Conservation (phyloP, 2,888 invertebrate genomes). For the Drosophila cognata region DNA sequence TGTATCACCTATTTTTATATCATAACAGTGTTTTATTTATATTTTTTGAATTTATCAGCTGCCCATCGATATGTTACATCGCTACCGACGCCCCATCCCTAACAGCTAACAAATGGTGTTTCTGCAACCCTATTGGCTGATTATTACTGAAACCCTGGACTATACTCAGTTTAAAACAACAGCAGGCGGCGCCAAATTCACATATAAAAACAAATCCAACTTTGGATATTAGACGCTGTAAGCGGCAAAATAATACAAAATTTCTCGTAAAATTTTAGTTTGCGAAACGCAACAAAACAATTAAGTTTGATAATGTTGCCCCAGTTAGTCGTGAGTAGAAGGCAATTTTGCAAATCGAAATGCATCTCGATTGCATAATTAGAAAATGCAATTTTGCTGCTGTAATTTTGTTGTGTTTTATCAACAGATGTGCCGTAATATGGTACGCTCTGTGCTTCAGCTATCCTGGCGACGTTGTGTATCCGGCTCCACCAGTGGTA, state of each 20-base stretch:
- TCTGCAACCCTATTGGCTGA: slow-evolving; percentile 21
- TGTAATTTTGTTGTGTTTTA: background rate
- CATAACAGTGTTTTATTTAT: background rate
- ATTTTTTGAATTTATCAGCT: background rate
- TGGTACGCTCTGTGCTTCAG: slow-evolving; percentile 39
- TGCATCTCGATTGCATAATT: slow-evolving; percentile 37
- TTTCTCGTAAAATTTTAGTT: slow-evolving; percentile 16
- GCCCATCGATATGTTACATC: slow-evolving; percentile 12
- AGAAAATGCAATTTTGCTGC: slow-evolving; percentile 14
- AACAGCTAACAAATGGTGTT: background rate
- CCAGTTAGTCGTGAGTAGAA: slow-evolving; percentile 37
- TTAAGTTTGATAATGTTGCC: slow-evolving; percentile 31
- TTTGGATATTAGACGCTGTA: background rate
- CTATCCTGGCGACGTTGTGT: slow-evolving; percentile 24
- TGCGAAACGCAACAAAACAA: background rate
- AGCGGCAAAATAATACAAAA: slow-evolving; percentile 23
- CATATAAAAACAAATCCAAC: background rate
- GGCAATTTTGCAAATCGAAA: background rate
- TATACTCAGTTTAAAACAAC: slow-evolving; percentile 10
- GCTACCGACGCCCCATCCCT: background rate
- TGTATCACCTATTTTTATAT: background rate
- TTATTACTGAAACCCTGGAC: slow-evolving; percentile 17
- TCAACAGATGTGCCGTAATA: slow-evolving; percentile 42
- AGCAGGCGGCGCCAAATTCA: slow-evolving; percentile 48
- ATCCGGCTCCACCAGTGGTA: background rate